Base-by-base conservation (phyloP, 2,888 invertebrate genomes). In the Rugalucina vietnamica region DNA sequence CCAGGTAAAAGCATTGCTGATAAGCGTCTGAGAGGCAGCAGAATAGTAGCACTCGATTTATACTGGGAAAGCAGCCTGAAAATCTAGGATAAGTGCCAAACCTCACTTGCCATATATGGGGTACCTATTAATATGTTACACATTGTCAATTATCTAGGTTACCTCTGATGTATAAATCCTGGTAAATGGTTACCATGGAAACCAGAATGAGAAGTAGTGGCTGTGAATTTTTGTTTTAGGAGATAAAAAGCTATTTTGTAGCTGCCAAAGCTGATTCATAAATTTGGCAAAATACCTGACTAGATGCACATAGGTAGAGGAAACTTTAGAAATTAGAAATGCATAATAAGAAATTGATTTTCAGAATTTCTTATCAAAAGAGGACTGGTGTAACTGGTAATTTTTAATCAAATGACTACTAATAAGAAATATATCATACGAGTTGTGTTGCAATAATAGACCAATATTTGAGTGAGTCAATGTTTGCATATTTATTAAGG, bases 81-180 rank as follows among this genome's bases (percentile, higher is more conserved):
- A 65, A 34, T 65, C 65, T 65, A 65, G 65, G 65, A 65, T 18
- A 14, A 14, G 65, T 65, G 65, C 65, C 65, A 65, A 65, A 18
- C 18, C 65, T 65, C 18, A 34, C 65, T 65, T 65, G 18, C 65
- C 65, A 65, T 65, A 65, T 65, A 65, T 65, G 65, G 65, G 65
- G 65, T 65, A 65, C 34, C 34, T 65, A 65, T 65, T 34, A 65
- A 34, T 65, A 4, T 34, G 34, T 65, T 65, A 65, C 65, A 34
- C 12, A 29, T 34, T 65, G 65, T 34, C 34, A 34, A 65, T 34
- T 65, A n/a, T n/a, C n/a, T n/a, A n/a, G 65, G 34, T 18, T 24
- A 65, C 27, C 65, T 34, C 65, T 65, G 29, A 65, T 65, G 65
- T 65, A 65, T 65, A 65, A 65, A 65, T 29, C 34, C 65, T 29